Conservation (phyloP, 2,888 invertebrate species). For the Leucozona laternaria region DNA sequence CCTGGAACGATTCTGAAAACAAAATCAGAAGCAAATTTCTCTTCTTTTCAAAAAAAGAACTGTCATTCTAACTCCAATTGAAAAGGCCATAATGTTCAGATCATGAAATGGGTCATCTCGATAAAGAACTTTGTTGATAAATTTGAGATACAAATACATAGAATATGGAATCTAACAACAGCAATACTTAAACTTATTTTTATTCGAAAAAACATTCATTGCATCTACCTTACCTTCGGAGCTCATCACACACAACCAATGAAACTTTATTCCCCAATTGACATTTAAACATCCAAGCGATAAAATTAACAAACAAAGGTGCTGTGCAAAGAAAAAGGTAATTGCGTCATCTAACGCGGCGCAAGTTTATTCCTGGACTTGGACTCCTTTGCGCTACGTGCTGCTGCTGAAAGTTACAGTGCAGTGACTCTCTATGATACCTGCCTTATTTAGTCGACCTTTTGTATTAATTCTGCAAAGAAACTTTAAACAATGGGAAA, state of each 20-base stretch:
- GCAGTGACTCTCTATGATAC: slow-evolving; percentile 35
- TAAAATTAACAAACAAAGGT: slow-evolving; percentile 9
- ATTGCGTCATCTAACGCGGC: slow-evolving; percentile 43
- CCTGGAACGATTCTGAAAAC: no score
- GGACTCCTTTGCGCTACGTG: slow-evolving; percentile 27
- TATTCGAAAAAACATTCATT: background rate
- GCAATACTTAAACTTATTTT: no score
- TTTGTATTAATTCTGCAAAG: slow-evolving; percentile 70
- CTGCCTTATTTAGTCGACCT: slow-evolving; percentile 66
- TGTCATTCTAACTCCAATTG: no score
- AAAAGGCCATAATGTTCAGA: no score
- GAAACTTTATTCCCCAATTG: slow-evolving; percentile 58
- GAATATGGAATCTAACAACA: no score
- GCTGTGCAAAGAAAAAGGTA: slow-evolving; percentile 9
- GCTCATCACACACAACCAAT: background rate
- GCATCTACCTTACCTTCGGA: background rate
- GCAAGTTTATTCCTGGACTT: slow-evolving; percentile 43
- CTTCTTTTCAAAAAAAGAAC: no score
- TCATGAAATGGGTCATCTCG: no score
- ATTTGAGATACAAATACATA: no score
- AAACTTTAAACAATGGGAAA: slow-evolving; percentile 67
- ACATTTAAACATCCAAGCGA: slow-evolving; percentile 53
- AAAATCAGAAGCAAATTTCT: no score
- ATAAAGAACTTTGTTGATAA: no score
- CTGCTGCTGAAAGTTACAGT: slow-evolving; percentile 23